Evolutionary conservation across 2,888 invertebrate species (phyloP).

Genomic region (Panopea generosa): DNA sequence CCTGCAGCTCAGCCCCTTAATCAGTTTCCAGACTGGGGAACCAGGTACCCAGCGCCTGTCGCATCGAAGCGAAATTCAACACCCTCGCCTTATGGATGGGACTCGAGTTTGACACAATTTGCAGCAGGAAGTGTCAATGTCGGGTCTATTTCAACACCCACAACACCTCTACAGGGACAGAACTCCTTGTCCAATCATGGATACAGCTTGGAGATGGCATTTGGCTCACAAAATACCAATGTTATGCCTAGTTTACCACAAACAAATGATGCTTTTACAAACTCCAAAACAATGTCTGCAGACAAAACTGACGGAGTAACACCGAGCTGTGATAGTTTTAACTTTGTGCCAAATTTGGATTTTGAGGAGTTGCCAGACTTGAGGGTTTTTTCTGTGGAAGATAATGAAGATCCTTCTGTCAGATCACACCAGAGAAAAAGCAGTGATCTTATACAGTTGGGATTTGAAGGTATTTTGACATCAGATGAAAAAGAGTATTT

Average conservation of each 20-base stretch:
- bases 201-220: slow-evolving; percentile 22
- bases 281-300: too few relatives aligned
- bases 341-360: slow-evolving; percentile 56
- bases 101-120: slow-evolving; percentile 45
- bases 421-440: slow-evolving; percentile 51
- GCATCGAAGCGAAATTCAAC: slow-evolving; percentile 39
- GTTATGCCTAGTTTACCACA: background rate
- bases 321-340: slow-evolving; percentile 33
- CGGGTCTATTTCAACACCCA: slow-evolving; percentile 42
- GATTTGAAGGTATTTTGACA: slow-evolving; percentile 58
- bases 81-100: slow-evolving; percentile 68
- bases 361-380: slow-evolving; percentile 43
- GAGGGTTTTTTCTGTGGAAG: slow-evolving; percentile 10
- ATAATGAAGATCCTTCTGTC: background rate
- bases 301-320: too few relatives aligned
- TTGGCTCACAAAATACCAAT: slow-evolving; percentile 24
- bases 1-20: background rate
- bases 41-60: background rate
- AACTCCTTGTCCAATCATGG: slow-evolving; percentile 4
- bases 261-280: too few relatives aligned
- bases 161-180: slow-evolving; percentile 34
- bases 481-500: slow-evolving; percentile 77
- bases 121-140: slow-evolving; percentile 17
- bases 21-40: slow-evolving; percentile 19
- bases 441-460: slow-evolving; percentile 73